Base-by-base conservation (phyloP, 1,140 invertebrate genomes). In the Pseudoatta argentina region DNA sequence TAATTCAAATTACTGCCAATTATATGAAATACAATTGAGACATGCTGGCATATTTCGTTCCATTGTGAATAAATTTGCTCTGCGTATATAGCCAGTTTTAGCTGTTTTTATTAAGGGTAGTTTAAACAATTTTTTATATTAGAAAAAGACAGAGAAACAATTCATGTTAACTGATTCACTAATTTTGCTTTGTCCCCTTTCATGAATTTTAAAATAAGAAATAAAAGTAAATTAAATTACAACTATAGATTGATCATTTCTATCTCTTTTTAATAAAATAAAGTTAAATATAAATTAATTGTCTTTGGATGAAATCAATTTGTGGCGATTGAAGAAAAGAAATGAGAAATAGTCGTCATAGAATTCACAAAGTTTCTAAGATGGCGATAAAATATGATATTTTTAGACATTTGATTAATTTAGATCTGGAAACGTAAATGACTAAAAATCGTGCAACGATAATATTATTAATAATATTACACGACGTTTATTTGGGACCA, bases 41-140 rank as follows among this genome's bases (percentile, higher is more conserved):
- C 24, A 48, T 24, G 39, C 18, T 34, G 39, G 18, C 55, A 27
- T 21, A 27, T 61, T 82, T 48, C 12, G 30, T 4, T 30, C 8
- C n/a, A 48, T 61, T 75, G 39, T 51, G 79, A 82, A 82, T 34
- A 59, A 59, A 79, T 79, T 55, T 55, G n/a, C 55, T 73, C 48
- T 24, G 39, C 24, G 21, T 63, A 75, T 63, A 75, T 27, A 72
- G 7, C 55, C 18, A 10, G 10, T 61, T 48, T 81, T 51, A 21
- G 1, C 16, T 48, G 21, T 12, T 34, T 83, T 30, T 18, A 24
- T 59, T 59, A 73, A 61, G 7, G 2, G 27, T 61, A 39, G n/a
- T 63, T 83, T 24, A 34, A 82, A 4, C 14, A 34, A 75, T 61
- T 83, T 73, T 48, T 69, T 55, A 30, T 0, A 44, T 4, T 16